Percentiles rank a stretch among this genome's conserved stretches.
phyloP scores from a whole-genome alignment of 2,113 vertebrate genomes.

The Cardinalis cardinalis region DNA sequence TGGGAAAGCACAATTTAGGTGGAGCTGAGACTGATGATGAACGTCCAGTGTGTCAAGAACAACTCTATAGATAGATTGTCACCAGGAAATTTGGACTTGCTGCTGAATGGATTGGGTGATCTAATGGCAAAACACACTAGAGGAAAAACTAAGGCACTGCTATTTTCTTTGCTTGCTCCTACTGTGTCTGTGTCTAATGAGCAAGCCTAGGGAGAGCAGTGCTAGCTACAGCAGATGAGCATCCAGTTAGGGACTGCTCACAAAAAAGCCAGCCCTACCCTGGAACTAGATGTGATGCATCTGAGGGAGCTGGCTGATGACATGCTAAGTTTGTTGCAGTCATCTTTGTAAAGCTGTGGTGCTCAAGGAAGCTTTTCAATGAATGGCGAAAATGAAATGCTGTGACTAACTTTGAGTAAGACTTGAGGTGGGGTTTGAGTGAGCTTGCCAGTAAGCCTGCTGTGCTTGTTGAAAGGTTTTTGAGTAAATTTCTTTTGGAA shows the following conservation, averaged over 20 bases:
- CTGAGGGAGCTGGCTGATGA: background rate
- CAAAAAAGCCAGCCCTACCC: background rate
- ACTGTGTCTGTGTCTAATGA: background rate
- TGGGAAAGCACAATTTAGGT: background rate
- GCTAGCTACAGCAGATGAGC: background rate
- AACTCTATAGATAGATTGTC: background rate
- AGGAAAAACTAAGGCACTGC: background rate
- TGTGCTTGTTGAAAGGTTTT: background rate
- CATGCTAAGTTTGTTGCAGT: background rate
- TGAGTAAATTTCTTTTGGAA: background rate
- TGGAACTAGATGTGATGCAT: background rate
- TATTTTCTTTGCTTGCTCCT: background rate
- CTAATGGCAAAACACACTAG: rapidly evolving
- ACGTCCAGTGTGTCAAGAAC: background rate
- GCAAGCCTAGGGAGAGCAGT: background rate
- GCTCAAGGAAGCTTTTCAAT: background rate
- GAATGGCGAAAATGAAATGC: background rate
- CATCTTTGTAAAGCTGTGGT: background rate
- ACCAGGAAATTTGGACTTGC: background rate
- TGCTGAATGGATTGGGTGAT: background rate
- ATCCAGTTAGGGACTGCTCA: background rate
- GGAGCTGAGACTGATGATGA: background rate
- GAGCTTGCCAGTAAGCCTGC: background rate
- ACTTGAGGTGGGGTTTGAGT: rapidly evolving
- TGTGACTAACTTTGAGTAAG: background rate